Base-by-base conservation (phyloP, 2,113 vertebrate genomes). In the Brachypodius melanocephalos region DNA sequence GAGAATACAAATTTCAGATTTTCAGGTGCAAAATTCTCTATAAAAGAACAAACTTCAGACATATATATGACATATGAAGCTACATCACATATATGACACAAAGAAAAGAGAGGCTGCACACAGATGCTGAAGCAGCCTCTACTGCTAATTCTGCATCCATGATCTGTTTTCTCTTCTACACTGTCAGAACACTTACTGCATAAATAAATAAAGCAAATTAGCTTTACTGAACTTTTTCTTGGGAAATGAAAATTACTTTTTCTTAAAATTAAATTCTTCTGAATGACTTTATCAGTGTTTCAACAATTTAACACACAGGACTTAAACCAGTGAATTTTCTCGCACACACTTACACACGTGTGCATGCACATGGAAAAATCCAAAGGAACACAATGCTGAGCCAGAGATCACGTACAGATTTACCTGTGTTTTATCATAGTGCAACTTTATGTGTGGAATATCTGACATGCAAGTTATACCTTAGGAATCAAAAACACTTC, bases 261-360 rank as follows among this genome's bases (percentile, higher is more conserved):
- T 40, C 2, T 2, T 1, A 2, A 5, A 63, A 40, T 42, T 13
- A n/a, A 71, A 58, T 36, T 69, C 10, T 78, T 79, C 57, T 59
- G n/a, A 59, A 72, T 54, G 3, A 31, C 5, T 43, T 72, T 31
- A 26, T 45, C 14, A 68, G 2, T 68, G 19, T 51, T 90, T 46
- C 46, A 88, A 20, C 5, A 9, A 49, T 42, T 54, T 34, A 72
- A 55, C 8, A 65, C 3, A 54, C 6, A 72, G 24, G 32, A 76
- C 20, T 67, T 43, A 45, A 67, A 77, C 1, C 19, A 62, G 8
- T 36, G 36, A 16, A 61, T 83, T 20, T 42, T 66, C 24, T 69
- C 45, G 9, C 22, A 36, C 28, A 58, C 11, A 5, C 14, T 7
- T 17, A 51, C 32, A 63, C 24, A 21, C 0, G 1, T 4, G 16